Evolutionary conservation across 37 sponge, comb jelly and placozoan species (phyloP), one percentile per base, ranked within the genome.

Genomic region (Lycopodina hypogea): DNA sequence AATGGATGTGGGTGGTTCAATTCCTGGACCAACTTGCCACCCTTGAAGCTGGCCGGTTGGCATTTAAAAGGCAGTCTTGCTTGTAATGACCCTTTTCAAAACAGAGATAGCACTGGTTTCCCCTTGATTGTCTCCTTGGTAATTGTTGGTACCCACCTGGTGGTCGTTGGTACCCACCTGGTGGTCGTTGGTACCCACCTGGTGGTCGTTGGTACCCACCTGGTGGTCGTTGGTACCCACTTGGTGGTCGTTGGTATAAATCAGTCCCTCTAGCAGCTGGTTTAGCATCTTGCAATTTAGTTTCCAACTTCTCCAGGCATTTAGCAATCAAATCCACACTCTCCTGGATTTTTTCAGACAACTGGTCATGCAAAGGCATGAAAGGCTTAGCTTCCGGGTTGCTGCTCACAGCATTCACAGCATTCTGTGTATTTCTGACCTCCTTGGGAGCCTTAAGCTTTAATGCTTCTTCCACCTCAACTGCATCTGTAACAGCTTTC

Each of bases 401-500:
- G 48, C 48, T 9, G 9, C 48, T 45, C 9, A 45, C 48, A 4
- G 9, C 41, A 45, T 38, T 72, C 73, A 42, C 36, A 23, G 40
- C 63, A 29, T 7, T 11, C 11, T 61, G 63, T 61, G 63, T 3
- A 14, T 6, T 29, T 14, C 3, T 7, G 7, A 30, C 63, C 3
- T 30, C 30, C 63, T 24, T 30, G 26, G 26, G 26, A 22, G 30
- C 60, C 23, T 64, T 68, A 48, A 78, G 42, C 37, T 38, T 45
- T 17, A 78, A 45, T 21, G 68, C 75, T 74, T 74, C 61, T 62
- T 83, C 75, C 22, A 74, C 39, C 2, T 74, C 75, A 18, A 50
- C 51, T 28, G 83, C 83, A 51, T 50, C 76, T 42, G 51, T 42
- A 21, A 83, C 34, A 19, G 83, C 83, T 53, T 74, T 39, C 30